phyloP scores from a whole-genome alignment of 2,113 vertebrate genomes.

The Anas platyrhynchos region DNA sequence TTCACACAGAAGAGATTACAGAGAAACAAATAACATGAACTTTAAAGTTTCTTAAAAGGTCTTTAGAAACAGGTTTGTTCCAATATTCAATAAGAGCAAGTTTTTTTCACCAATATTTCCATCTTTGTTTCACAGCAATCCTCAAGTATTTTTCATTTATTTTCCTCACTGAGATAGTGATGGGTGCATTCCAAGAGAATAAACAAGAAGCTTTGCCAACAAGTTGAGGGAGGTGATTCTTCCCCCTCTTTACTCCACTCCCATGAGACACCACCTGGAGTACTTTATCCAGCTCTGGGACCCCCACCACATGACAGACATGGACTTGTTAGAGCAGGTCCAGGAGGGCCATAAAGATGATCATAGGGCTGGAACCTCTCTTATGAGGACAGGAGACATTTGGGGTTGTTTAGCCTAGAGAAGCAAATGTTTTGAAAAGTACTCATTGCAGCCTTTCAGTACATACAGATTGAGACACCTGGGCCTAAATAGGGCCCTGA shows the following conservation, averaged over 20 bases:
- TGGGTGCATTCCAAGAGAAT: background rate
- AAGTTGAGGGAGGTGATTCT: background rate
- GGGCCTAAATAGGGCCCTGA: too few species aligned
- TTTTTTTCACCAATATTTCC: background rate
- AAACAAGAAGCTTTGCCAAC: background rate
- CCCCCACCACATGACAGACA: too few species aligned
- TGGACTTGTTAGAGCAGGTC: too few species aligned
- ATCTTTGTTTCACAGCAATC: background rate
- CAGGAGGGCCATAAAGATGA: too few species aligned
- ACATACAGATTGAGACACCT: too few species aligned
- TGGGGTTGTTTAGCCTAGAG: too few species aligned
- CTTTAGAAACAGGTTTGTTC: background rate
- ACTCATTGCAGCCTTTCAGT: too few species aligned
- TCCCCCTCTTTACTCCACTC: background rate
- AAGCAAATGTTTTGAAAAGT: too few species aligned
- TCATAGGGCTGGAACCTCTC: too few species aligned
- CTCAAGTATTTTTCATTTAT: background rate
- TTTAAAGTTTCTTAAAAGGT: background rate
- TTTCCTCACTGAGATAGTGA: background rate
- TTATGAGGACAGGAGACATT: too few species aligned
- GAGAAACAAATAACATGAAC: background rate
- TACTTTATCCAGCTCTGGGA: too few species aligned
- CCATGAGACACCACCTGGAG: background rate
- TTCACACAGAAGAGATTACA: background rate
- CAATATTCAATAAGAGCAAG: background rate